Base-by-base conservation (phyloP, 2,888 invertebrate species). In the Catocala fraxini region DNA sequence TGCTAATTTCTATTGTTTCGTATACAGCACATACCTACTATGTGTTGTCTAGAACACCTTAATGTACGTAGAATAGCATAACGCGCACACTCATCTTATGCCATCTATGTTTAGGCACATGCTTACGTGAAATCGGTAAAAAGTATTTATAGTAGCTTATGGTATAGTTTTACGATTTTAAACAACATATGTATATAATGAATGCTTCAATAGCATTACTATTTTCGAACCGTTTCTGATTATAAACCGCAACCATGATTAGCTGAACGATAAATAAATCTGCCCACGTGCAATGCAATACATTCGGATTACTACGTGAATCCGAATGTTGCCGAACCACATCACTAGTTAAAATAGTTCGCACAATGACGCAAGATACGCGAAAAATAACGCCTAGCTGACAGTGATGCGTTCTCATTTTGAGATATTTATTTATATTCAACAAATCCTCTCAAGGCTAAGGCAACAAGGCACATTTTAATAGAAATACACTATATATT, bases 361-460 rank as follows among this genome's bases (percentile, higher is more conserved):
- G 58, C 48, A 33, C n/a, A 53, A 61, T 77, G 75, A 77, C 71
- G 75, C 39, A 67, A 73, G 54, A 59, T 51, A 12, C 51, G 62
- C 67, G 55, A 74, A 76, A 76, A 70, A 46, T 60, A 65, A 13
- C 56, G 58, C 49, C 43, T 43, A 63, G 48, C 46, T 73, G 61
- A 63, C 49, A 57, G 51, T 12, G 41, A 59, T 65, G 62, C 62
- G 65, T 65, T 74, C 74, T 68, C 59, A 76, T 71, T 73, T 68
- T 75, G 62, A 64, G 9, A 39, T 25, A 3, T 25, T 9, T 39
- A 39, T 39, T 39, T 7, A 39, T 39, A 39, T 39, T 39, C 35
- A 39, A 39, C 4, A 39, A 65, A 58, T 59, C n/a, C 33, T 53
- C 13, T 11, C 55, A 65, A 63, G 58, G 59, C 57, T 43, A 41